These are phyloP conservation scores for Odobenus rosmarus DNA, from an alignment of 2,113 vertebrate genomes.

Conservation along the genomic window DNA sequence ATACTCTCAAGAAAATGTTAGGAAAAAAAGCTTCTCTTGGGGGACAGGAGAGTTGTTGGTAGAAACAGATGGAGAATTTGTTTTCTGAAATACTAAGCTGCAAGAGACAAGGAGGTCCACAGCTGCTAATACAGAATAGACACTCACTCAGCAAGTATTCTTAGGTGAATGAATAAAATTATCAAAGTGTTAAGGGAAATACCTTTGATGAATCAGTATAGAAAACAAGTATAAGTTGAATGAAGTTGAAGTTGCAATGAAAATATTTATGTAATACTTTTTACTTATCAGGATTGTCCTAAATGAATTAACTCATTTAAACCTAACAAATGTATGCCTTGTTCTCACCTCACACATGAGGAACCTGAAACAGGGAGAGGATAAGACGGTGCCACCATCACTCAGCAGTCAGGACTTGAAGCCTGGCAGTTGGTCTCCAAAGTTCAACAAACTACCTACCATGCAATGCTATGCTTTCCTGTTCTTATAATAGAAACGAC, in stretches of 20 bases:
- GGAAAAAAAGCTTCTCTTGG: neutral
- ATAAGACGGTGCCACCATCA: neutral
- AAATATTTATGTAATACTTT: neutral
- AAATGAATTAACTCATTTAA: neutral
- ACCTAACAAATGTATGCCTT: neutral
- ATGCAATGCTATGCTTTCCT: neutral
- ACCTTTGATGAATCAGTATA: neutral
- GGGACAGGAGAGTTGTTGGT: neutral
- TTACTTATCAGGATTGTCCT: neutral
- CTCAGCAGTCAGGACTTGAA: neutral
- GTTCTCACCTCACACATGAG: neutral
- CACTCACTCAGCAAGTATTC: neutral
- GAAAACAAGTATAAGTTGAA: conserved; percentile 16
- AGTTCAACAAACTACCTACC: neutral
- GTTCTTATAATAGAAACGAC: neutral
- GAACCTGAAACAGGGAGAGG: neutral
- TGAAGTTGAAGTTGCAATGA: neutral
- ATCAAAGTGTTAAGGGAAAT: neutral
- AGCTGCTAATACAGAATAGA: neutral
- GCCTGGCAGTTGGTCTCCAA: neutral
- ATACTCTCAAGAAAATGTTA: neutral
- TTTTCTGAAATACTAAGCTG: neutral
- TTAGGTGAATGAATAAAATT: neutral
- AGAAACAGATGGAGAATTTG: neutral
- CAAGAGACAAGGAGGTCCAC: neutral